Conservation (phyloP, 2,888 invertebrate species). For the Atherix ibis region DNA sequence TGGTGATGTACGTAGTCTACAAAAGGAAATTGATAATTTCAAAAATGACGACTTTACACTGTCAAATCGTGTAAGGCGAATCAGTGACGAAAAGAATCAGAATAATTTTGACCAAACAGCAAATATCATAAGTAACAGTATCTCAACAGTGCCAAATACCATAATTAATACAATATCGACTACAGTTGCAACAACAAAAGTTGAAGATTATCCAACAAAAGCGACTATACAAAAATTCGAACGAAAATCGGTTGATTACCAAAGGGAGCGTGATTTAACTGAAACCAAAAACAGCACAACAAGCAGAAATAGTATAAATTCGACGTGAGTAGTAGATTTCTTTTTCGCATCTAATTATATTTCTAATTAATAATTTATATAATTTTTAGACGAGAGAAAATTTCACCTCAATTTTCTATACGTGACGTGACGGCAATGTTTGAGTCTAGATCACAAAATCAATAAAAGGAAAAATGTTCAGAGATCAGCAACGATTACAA, state of each 20-base stretch:
- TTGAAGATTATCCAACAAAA: conserved; percentile 18
- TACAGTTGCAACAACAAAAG: conserved; percentile 8
- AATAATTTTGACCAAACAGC: conserved; percentile 21
- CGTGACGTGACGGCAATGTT: conserved; percentile 71
- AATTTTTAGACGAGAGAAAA: conserved; percentile 46
- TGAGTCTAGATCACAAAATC: conserved; percentile 49
- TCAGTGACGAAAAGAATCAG: conserved; percentile 34
- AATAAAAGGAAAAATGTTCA: conserved; percentile 16
- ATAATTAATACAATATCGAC: conserved; percentile 6
- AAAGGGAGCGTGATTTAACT: conserved; percentile 17
- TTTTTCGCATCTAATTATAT: conserved; percentile 2
- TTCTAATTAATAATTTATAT: conserved; percentile 10
- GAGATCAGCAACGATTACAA: neutral
- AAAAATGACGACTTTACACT: conserved; percentile 6
- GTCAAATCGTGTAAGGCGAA: conserved; percentile 21
- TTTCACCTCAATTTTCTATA: conserved; percentile 57
- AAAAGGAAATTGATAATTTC: conserved; percentile 28
- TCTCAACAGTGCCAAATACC: conserved; percentile 5
- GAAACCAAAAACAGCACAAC: conserved; percentile 10
- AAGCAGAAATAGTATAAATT: conserved; percentile 17
- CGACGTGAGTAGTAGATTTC: conserved; percentile 19
- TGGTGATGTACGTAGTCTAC: conserved; percentile 25
- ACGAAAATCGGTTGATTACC: conserved; percentile 20
- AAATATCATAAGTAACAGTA: neutral
- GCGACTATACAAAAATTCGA: conserved; percentile 24